These are phyloP conservation scores for Coranthus polyacanthus DNA, from an alignment of 2,797 vertebrate genomes.

Conservation along the genomic window DNA sequence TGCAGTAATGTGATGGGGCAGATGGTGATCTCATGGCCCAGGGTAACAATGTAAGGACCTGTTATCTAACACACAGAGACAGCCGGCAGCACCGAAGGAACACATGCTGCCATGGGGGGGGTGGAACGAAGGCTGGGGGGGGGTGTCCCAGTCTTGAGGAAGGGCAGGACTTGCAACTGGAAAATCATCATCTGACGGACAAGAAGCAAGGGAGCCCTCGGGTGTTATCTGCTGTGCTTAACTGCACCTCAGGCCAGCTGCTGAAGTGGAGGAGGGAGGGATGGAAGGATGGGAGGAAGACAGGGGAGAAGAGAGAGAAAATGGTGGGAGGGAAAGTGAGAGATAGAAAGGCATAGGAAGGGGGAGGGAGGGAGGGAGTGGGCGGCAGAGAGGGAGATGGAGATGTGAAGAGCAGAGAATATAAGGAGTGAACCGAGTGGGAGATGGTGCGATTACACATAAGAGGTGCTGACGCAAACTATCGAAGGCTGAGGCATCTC, in stretches of 20 bases:
- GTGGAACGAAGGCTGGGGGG: neutral
- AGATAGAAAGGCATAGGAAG: slow-evolving; percentile 10
- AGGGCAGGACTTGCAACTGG: slow-evolving; percentile 23
- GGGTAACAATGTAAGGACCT: slow-evolving; percentile 72
- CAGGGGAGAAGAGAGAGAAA: slow-evolving; percentile 50
- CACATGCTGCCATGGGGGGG: slow-evolving; percentile 55
- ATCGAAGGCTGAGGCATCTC: slow-evolving; percentile 66
- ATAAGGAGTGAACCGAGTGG: slow-evolving; percentile 79
- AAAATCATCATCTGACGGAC: slow-evolving; percentile 36
- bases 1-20: slow-evolving; percentile 72
- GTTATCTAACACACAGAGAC: slow-evolving; percentile 75
- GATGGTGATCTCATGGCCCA: slow-evolving; percentile 74
- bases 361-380: slow-evolving; percentile 59
- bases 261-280: slow-evolving; percentile 15
- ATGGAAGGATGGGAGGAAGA: slow-evolving; percentile 47
- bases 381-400: slow-evolving; percentile 70
- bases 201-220: slow-evolving; percentile 26
- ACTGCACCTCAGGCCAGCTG: slow-evolving; percentile 58
- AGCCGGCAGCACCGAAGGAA: slow-evolving; percentile 60
- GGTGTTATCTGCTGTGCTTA: slow-evolving; percentile 39
- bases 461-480: slow-evolving; percentile 77
- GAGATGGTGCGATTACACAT: slow-evolving; percentile 80
- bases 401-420: slow-evolving; percentile 78
- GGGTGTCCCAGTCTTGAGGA: slow-evolving; percentile 15
- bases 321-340: slow-evolving; percentile 58